Evolutionary conservation across 2,888 invertebrate genomes (phyloP), one percentile per base, ranked within the genome.

Genomic region (Agonopterix subpropinquella): DNA sequence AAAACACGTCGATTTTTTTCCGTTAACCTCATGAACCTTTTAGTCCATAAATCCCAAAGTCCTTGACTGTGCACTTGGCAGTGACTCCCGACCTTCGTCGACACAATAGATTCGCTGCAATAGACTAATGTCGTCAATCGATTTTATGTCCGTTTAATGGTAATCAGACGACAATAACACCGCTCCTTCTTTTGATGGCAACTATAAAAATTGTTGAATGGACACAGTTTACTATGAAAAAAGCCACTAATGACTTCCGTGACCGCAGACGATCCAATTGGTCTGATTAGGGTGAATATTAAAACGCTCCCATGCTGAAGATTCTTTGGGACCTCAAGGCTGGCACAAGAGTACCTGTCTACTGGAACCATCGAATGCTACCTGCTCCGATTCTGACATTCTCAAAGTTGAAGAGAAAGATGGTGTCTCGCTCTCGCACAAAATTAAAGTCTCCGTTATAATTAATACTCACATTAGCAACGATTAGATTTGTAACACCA

Each of bases 111-210:
- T 55, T 67, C 28, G 62, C 80, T 81, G 78, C 69, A 77, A 75
- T 73, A 62, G 60, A 53, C 61, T 56, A 59, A 64, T 65, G 67
- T 71, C 68, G 75, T 78, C 71, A 78, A 80, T 70, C 65, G 73
- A 62, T 77, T 85, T 80, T 77, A 85, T 77, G 72, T 75, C 56
- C 70, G 67, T 77, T 76, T 76, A 71, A 85, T 82, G 73, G 68
- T 73, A 73, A 80, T 77, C 73, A 55, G 50, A 59, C 54, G 53
- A 77, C 80, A 80, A 81, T 78, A 60, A 65, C 47, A 65, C 64
- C 80, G 67, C 81, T 62, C 84, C 84, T 73, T 61, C 68, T 63
- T 71, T 72, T 67, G 59, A 75, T 62, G 63, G 54, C 58, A 13
- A 28, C 37, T 68, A 65, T 74, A 62, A 73, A 64, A 64, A 57